Percentiles rank a stretch among this genome's conserved stretches.
These are phyloP conservation scores for Cephalopterus ornatus DNA, from an alignment of 2,113 vertebrate species.

Conservation along the genomic window DNA sequence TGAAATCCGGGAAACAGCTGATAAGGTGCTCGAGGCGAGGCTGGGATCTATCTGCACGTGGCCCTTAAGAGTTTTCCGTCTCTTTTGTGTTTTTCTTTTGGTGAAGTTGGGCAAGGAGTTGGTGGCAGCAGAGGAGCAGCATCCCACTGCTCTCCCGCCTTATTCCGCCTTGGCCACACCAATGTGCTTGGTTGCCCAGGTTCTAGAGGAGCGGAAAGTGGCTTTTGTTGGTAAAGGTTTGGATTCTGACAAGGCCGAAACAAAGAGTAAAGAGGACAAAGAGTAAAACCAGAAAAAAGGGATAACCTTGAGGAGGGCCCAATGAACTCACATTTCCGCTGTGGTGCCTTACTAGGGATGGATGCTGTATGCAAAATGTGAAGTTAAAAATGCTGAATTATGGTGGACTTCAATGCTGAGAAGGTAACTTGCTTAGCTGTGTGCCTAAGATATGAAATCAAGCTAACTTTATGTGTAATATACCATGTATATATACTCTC, in stretches of 20 bases:
- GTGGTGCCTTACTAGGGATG: not conserved
- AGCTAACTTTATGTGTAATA: not conserved
- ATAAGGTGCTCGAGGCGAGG: not conserved
- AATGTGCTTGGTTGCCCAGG: not conserved
- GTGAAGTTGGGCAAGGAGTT: not conserved
- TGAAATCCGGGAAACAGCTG: not conserved
- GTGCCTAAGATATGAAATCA: not conserved
- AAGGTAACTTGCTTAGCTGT: not conserved
- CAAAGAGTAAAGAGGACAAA: not conserved
- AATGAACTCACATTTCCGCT: rapidly evolving
- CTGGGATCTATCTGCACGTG: not conserved
- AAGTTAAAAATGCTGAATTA: not conserved
- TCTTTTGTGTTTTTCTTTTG: not conserved
- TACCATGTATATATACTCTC: rapidly evolving
- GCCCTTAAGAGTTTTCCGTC: not conserved
- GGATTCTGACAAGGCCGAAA: not conserved
- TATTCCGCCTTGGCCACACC: rapidly evolving
- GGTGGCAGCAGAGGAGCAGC: not conserved
- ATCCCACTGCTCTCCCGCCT: not conserved
- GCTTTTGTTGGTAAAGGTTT: not conserved
- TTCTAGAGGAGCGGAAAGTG: rapidly evolving
- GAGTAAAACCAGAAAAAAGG: not conserved
- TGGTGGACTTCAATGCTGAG: not conserved
- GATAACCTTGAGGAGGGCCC: not conserved
- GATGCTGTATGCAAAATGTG: rapidly evolving